Percentiles rank a stretch among this genome's conserved stretches.
Evolutionary conservation across 2,888 invertebrate species (phyloP).

Genomic region (Eucriotettix oculatus): DNA sequence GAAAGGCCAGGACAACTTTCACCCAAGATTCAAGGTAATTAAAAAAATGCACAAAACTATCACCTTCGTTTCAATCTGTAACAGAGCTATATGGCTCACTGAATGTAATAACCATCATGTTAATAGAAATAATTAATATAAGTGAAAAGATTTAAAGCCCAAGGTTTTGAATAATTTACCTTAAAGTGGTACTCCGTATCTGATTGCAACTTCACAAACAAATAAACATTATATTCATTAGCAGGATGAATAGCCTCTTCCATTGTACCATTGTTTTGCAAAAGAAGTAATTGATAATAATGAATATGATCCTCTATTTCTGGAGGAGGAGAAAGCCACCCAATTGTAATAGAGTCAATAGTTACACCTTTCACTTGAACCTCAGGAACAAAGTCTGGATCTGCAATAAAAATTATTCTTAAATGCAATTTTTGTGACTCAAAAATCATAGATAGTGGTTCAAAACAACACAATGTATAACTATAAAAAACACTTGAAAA

Average conservation of each 20-base stretch:
- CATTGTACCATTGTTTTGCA: slow-evolving; percentile 13
- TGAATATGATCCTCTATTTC: slow-evolving; percentile 53
- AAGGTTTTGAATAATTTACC: too few relatives aligned
- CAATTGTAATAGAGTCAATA: slow-evolving; percentile 60
- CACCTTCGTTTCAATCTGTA: too few relatives aligned
- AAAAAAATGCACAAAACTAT: too few relatives aligned
- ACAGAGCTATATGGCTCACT: too few relatives aligned
- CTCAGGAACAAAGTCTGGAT: slow-evolving; percentile 63
- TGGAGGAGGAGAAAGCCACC: slow-evolving; percentile 53
- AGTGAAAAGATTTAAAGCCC: too few relatives aligned
- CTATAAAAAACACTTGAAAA: background rate
- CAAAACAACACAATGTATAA: background rate
- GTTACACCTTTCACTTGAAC: slow-evolving; percentile 56
- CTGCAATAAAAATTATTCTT: slow-evolving; percentile 21
- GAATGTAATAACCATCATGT: too few relatives aligned
- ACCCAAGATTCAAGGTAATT: too few relatives aligned
- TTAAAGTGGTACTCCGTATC: slow-evolving; percentile 67
- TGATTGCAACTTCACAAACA: slow-evolving; percentile 60
- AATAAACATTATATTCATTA: slow-evolving; percentile 48
- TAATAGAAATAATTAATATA: too few relatives aligned
- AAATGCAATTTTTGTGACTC: background rate
- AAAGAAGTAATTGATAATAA: slow-evolving; percentile 46
- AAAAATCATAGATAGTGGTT: background rate
- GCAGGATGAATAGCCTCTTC: slow-evolving; percentile 43
- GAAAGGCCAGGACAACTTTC: too few relatives aligned